Evolutionary conservation across 2,797 vertebrate genomes (phyloP).

Genomic region (Gobio occitaniae): DNA sequence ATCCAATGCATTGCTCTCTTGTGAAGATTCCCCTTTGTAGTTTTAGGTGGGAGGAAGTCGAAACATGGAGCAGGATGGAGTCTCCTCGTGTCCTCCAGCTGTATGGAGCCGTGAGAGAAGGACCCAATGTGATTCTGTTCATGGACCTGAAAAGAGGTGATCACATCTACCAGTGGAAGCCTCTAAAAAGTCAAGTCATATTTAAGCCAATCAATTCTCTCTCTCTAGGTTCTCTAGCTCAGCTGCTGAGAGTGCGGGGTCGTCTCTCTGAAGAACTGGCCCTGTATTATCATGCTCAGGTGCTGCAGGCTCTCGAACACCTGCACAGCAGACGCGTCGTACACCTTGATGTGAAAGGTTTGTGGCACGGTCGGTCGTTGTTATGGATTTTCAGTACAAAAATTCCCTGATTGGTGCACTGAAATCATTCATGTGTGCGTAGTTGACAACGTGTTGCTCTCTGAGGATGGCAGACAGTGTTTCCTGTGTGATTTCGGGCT

Average conservation of each 20-base stretch:
- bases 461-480: conserved; percentile 75
- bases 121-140: conserved; percentile 88
- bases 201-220: not conserved
- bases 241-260: conserved; percentile 85
- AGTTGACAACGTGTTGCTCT: conserved; percentile 87
- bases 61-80: conserved; percentile 82
- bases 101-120: conserved; percentile 90
- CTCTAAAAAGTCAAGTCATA: not conserved
- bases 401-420: not conserved
- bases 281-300: conserved; percentile 89
- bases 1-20: conserved; percentile 29
- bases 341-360: conserved; percentile 96
- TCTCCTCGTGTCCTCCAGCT: conserved; percentile 88
- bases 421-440: conserved; percentile 36
- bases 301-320: conserved; percentile 88
- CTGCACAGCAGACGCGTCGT: conserved; percentile 87
- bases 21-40: conserved; percentile 85
- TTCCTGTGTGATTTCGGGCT: conserved; percentile 88
- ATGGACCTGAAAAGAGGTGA: conserved; percentile 94
- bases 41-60: conserved; percentile 89
- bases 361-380: conserved; percentile 42
- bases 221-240: conserved; percentile 84
- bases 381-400: conserved; percentile 83
- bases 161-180: not conserved
- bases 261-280: conserved; percentile 87